These are phyloP conservation scores for Laticauda laticaudata DNA, from an alignment of 2,113 vertebrate species.

Conservation along the genomic window DNA sequence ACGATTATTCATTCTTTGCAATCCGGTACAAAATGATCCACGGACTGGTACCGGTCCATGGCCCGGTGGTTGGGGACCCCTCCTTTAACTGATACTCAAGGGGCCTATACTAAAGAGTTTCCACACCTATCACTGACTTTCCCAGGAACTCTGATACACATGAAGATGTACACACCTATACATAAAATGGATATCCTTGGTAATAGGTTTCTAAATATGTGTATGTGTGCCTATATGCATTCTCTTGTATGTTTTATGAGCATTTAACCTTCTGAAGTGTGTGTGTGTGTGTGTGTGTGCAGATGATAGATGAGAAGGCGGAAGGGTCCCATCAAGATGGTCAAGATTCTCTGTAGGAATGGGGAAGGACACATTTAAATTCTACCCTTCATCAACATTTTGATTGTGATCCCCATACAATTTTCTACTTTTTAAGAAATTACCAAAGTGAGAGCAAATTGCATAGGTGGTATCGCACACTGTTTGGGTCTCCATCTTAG, in stretches of 20 bases:
- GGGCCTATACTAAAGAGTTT: not conserved
- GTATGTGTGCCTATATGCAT: not conserved
- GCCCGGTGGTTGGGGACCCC: too few species aligned
- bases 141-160: not conserved
- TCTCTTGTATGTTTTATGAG: not conserved
- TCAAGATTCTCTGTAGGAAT: not conserved
- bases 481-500: too few species aligned
- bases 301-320: too few species aligned
- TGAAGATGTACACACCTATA: not conserved
- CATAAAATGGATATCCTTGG: not conserved
- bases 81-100: not conserved
- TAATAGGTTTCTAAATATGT: not conserved
- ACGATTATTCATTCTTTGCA: too few species aligned
- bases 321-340: not conserved
- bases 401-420: not conserved
- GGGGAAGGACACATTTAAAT: not conserved
- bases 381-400: not conserved
- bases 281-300: not conserved
- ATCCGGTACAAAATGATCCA: too few species aligned
- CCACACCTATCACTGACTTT: not conserved
- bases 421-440: not conserved
- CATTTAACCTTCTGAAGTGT: not conserved
- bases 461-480: not conserved
- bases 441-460: not conserved
- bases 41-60: too few species aligned